These are phyloP conservation scores for Vandiemenella viatica DNA, from an alignment of 2,888 invertebrate species.

Conservation along the genomic window DNA sequence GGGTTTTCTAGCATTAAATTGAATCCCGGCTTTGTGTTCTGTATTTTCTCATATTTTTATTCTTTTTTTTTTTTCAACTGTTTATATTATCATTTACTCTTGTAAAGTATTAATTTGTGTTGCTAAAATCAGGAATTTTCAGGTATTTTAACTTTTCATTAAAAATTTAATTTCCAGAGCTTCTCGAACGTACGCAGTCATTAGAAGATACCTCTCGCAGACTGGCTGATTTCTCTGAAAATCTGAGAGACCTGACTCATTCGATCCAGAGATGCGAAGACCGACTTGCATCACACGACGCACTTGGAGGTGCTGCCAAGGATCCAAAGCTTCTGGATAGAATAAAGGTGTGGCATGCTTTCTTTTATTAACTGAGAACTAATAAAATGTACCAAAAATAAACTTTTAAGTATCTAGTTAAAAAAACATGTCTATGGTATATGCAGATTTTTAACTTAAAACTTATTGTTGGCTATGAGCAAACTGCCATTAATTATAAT, in stretches of 20 bases:
- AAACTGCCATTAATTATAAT: too few species aligned
- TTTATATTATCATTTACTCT: background rate
- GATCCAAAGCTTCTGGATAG: slow-evolving; percentile 75
- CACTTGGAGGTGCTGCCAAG: slow-evolving; percentile 54
- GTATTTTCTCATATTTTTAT: too few species aligned
- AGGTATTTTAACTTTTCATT: too few species aligned
- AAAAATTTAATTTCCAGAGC: slow-evolving; percentile 38
- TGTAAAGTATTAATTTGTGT: too few species aligned
- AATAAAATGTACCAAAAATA: background rate
- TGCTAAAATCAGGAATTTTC: too few species aligned
- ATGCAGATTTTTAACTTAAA: too few species aligned
- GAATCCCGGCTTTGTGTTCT: too few species aligned
- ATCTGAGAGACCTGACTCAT: slow-evolving; percentile 68
- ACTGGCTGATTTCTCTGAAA: slow-evolving; percentile 72
- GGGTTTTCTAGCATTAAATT: too few species aligned
- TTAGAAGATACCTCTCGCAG: slow-evolving; percentile 71
- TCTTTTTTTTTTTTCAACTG: too few species aligned
- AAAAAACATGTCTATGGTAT: background rate
- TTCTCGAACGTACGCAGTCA: slow-evolving; percentile 59
- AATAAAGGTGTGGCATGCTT: slow-evolving; percentile 41
- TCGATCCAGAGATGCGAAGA: slow-evolving; percentile 80
- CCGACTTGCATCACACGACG: slow-evolving; percentile 58
- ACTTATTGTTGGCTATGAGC: too few species aligned
- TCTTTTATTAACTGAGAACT: background rate
- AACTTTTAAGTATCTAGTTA: background rate